Base-by-base conservation (phyloP, 2,113 vertebrate genomes). In the Fregetta grallaria region DNA sequence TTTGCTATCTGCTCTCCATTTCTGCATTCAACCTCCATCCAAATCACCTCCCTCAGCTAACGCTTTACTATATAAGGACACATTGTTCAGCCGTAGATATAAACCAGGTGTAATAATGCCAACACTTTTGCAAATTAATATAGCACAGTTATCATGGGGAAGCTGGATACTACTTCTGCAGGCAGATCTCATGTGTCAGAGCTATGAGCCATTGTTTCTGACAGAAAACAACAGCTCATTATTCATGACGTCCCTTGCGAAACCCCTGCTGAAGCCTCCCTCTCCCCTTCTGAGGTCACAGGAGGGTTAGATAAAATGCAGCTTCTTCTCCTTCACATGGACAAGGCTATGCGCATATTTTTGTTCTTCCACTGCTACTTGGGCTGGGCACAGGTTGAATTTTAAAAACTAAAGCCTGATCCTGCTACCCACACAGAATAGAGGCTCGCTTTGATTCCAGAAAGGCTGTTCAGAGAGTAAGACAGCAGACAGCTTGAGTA, bases 401-500 rank as follows among this genome's bases (percentile, higher is more conserved):
- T 44, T 84, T 29, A 13, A 22, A 38, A 58, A 2, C 30, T 13
- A 7, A 15, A 55, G 29, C 45, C 59, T 36, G 44, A 6, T 88
- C 26, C 78, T 23, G 38, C 88, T 88, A 3, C 88, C 82, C 90
- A 13, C 47, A 4, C 10, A 4, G 53, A 62, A n/a, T 1, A 86
- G 67, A n/a, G 49, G 34, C 87, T 74, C 63, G 67, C 72, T 86
- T 14, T 29, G 23, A 21, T 45, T 59, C 71, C 55, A 42, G 73
- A 52, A 53, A 45, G 67, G 61, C 79, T 87, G 83, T 9, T 65
- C 36, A 2, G 44, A 47, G 58, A 88, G 58, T 30, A 76, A 71
- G 56, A 6, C 90, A 96, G 92, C 76, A 92, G 88, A 72, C 94
- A 96, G 94, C 94, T 91, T 76, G 86, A 79, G 80, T 3, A 85